These are phyloP conservation scores for Rhizoglyphus robini DNA, from an alignment of 1,140 invertebrate species.

Conservation along the genomic window DNA sequence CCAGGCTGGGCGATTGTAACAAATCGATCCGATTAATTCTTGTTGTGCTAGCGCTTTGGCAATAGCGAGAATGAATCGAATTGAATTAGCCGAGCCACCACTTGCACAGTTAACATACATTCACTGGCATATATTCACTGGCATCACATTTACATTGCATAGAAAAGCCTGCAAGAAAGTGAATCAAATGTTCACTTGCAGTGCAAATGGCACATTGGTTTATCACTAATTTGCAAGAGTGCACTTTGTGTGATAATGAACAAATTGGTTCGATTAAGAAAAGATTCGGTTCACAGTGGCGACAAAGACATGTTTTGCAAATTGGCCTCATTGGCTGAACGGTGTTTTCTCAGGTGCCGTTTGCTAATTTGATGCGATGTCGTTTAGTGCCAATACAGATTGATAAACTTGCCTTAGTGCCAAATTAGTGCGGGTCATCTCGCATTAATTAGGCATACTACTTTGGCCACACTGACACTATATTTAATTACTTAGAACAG, in stretches of 20 bases:
- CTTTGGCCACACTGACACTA: not conserved
- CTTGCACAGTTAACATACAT: too few species aligned
- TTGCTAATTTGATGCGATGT: not conserved
- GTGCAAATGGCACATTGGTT: not conserved
- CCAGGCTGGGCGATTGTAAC: not conserved
- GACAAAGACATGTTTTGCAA: conserved; percentile 14
- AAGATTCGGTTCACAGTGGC: not conserved
- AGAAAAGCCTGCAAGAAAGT: not conserved
- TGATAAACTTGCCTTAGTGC: not conserved
- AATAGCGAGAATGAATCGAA: not conserved
- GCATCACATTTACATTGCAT: not conserved
- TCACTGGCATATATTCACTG: too few species aligned
- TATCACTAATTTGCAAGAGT: not conserved
- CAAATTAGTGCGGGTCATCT: not conserved
- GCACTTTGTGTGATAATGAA: not conserved
- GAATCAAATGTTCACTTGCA: not conserved
- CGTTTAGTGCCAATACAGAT: not conserved
- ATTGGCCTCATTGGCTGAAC: not conserved
- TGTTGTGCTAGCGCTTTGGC: not conserved
- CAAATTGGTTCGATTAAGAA: conserved; percentile 10
- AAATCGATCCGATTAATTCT: conserved; percentile 14
- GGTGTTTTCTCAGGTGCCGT: too few species aligned
- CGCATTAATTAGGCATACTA: not conserved
- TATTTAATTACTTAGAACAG: not conserved
- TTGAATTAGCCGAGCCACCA: too few species aligned